Base-by-base conservation (phyloP, 2,113 vertebrate species). In the Murina feae region DNA sequence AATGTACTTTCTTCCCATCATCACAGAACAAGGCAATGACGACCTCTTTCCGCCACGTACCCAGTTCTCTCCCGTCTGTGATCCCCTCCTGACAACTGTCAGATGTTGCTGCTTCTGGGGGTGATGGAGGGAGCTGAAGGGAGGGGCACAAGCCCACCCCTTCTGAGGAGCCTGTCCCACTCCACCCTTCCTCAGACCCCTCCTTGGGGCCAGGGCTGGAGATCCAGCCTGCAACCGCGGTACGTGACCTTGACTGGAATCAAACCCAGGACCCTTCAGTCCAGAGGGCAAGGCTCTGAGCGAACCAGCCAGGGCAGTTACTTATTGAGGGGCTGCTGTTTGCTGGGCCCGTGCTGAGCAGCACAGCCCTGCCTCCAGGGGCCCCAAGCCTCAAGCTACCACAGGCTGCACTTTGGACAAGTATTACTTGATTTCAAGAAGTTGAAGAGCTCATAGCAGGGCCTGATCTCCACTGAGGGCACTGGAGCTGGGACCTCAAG, bases 11-110 rank as follows among this genome's bases (percentile, higher is more conserved):
- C 37, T 44, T 21, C 28, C 66, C 53, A 13, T n/a, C 12, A 28
- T 18, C 53, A 32, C 83, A 65, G 55, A 83, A 55, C 20, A 42
- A 53, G 63, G 16, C 30, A 47, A 58, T 4, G 37, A n/a, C 1
- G n/a, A 20, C 17, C 32, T 37, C 49, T 18, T 0, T 37, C 30
- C 39, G 9, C 78, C 35, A 20, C 0, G 0, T 6, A 7, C 49
- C 72, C 37, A n/a, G 37, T 71, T 28, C 71, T 9, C 20, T 44
- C 11, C 79, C 44, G 60, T 53, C 78, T 53, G 42, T 2, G 30
- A 51, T 28, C 60, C 76, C 9, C 1, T 13, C 23, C 4, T 25
- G 14, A 47, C 4, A 5, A 7, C 44, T 32, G 30, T 20, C 17
- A 69, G 25, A 21, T n/a, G 21, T 8, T 35, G 39, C 53, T 47